phyloP scores from a whole-genome alignment of 1,140 invertebrate species.

The Trichomalopsis sarcophagae region DNA sequence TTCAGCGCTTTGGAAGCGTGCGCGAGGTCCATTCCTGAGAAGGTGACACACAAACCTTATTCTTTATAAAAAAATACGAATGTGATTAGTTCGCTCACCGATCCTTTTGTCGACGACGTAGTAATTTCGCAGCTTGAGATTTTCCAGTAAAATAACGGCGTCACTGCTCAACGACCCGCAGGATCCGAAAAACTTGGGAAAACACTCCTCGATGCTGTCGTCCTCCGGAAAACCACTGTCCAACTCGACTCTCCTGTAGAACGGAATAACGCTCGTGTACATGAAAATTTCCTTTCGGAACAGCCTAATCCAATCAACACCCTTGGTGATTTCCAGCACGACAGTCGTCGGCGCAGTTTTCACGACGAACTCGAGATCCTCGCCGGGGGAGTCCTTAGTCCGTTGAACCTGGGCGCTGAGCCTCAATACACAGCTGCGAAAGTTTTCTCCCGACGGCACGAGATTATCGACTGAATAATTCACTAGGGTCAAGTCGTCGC shows the following conservation, averaged over 20 bases:
- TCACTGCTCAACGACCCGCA: conserved; percentile 75
- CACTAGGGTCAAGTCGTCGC: conserved; percentile 52
- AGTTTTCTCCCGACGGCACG: conserved; percentile 75
- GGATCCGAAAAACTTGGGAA: conserved; percentile 75
- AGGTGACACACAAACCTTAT: not conserved
- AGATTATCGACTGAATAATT: conserved; percentile 53
- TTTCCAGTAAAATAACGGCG: conserved; percentile 76
- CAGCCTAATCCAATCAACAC: conserved; percentile 63
- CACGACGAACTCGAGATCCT: conserved; percentile 64
- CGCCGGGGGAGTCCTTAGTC: conserved; percentile 43
- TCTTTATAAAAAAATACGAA: not conserved
- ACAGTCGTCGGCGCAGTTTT: conserved; percentile 60
- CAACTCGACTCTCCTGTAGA: conserved; percentile 58
- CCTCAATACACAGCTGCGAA: conserved; percentile 75
- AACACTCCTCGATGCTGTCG: conserved; percentile 64
- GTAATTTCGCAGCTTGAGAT: conserved; percentile 73
- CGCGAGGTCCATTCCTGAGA: not conserved
- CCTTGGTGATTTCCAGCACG: conserved; percentile 58
- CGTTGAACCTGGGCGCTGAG: conserved; percentile 62
- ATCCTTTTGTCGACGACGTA: conserved; percentile 69
- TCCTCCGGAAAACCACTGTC: conserved; percentile 63
- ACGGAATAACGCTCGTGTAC: conserved; percentile 60
- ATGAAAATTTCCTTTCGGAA: conserved; percentile 68
- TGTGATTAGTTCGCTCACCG: conserved; percentile 46
- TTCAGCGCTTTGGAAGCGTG: not conserved